Evolutionary conservation across 1,140 invertebrate species (phyloP), one percentile per base, ranked within the genome.

Genomic region (Drosophila aff.): DNA sequence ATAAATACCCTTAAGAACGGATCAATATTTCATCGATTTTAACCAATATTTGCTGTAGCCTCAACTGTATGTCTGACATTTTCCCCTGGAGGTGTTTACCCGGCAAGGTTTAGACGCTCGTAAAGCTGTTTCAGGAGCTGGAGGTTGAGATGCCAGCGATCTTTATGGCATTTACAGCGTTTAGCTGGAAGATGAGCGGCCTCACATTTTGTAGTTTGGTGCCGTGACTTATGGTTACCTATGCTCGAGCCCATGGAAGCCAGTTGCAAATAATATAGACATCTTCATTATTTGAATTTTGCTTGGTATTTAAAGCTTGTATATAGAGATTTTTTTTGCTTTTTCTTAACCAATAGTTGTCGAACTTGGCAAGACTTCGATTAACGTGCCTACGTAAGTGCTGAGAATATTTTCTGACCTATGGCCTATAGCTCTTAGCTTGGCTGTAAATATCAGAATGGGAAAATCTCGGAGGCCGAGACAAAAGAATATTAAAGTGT

Each of bases 291-390:
- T 21, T 28, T 5, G 3, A 11, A 7, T 9, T 28, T 49, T 18
- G 13, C 43, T 38, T 53, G 28, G 58, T 47, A 79, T 79, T 64
- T 50, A 82, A 75, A 82, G 71, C 63, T 18, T 60, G n/a, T n/a
- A n/a, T n/a, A n/a, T n/a, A n/a, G n/a, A n/a, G n/a, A n/a, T n/a
- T n/a, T n/a, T n/a, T n/a, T n/a, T n/a, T n/a, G 71, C 63, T 18
- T 60, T 59, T 67, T 76, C 65, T 83, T 52, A 73, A 9, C n/a
- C 21, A 36, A 61, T 38, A 38, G 36, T 60, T 33, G 36, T 41
- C 26, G 16, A 46, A 44, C 58, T 60, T 23, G 58, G 4, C 63
- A 62, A 66, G 63, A 66, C 60, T 31, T 60, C 40, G 60, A 65
- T 68, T 23, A 66, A 63, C 33, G 13, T n/a, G 18, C 5, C 3